phyloP scores from a whole-genome alignment of 35 echinoderm and acorn worm genomes.

The Ophioderma brevispina region DNA sequence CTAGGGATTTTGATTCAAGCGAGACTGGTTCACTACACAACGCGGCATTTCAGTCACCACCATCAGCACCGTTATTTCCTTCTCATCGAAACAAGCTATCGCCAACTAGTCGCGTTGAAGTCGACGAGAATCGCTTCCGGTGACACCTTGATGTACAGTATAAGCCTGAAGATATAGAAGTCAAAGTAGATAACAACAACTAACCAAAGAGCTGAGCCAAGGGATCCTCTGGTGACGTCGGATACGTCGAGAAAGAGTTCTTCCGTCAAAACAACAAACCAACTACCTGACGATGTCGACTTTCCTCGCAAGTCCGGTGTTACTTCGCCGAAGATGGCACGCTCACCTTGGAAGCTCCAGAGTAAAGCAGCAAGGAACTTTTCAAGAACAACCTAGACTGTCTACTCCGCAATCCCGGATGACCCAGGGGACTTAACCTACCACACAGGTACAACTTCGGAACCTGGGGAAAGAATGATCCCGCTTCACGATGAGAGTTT shows the following conservation, averaged over 20 bases:
- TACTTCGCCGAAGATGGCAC: conserved; percentile 80
- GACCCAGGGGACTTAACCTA: too few relatives aligned
- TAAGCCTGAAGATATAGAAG: conserved; percentile 89
- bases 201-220: conserved; percentile 82
- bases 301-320: conserved; percentile 65
- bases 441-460: background rate
- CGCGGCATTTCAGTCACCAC: background rate
- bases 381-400: background rate
- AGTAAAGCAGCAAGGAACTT: background rate
- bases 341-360: conserved; percentile 86
- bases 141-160: conserved; percentile 91
- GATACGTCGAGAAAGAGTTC: conserved; percentile 84
- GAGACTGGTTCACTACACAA: background rate
- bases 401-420: background rate
- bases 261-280: conserved; percentile 94
- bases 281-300: conserved; percentile 86
- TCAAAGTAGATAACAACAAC: conserved; percentile 89
- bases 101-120: conserved; percentile 78
- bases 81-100: conserved; percentile 17
- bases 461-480: background rate
- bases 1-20: background rate
- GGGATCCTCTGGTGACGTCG: conserved; percentile 62
- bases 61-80: background rate
- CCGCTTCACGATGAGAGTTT: background rate
- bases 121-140: conserved; percentile 80